Conservation (phyloP, 2,888 invertebrate species). For the Arrhopalites spinosus region DNA sequence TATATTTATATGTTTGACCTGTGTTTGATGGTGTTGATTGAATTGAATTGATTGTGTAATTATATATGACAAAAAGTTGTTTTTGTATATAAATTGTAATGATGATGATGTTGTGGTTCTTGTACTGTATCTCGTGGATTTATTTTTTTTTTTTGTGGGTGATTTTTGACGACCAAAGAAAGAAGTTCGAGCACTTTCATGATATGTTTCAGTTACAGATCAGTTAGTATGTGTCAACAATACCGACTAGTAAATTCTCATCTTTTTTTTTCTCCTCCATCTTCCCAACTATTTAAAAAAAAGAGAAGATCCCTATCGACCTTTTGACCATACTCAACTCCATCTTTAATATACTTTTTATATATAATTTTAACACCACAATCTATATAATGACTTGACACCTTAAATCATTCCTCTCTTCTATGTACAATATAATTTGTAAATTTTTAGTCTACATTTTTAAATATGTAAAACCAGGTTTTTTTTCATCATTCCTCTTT, state of each 20-base stretch:
- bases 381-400: neutral
- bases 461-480: no score
- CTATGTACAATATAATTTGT: neutral
- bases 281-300: no score
- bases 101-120: constrained; percentile 5
- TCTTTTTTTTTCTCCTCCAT: no score
- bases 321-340: neutral
- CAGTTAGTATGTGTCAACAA: constrained; percentile 18
- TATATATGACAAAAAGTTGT: no score
- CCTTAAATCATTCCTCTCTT: no score
- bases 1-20: no score
- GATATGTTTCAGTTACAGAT: constrained; percentile 54
- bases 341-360: neutral
- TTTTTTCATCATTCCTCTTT: no score
- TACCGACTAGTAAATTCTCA: no score
- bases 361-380: neutral
- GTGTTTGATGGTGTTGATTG: no score
- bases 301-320: no score
- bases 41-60: no score
- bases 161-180: constrained; percentile 40
- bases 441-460: neutral
- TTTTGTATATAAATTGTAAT: neutral
- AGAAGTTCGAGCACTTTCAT: constrained; percentile 55
- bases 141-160: no score
- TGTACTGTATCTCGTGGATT: constrained; percentile 2